phyloP scores from a whole-genome alignment of 2,113 vertebrate species.

The Dissostichus mawsoni region DNA sequence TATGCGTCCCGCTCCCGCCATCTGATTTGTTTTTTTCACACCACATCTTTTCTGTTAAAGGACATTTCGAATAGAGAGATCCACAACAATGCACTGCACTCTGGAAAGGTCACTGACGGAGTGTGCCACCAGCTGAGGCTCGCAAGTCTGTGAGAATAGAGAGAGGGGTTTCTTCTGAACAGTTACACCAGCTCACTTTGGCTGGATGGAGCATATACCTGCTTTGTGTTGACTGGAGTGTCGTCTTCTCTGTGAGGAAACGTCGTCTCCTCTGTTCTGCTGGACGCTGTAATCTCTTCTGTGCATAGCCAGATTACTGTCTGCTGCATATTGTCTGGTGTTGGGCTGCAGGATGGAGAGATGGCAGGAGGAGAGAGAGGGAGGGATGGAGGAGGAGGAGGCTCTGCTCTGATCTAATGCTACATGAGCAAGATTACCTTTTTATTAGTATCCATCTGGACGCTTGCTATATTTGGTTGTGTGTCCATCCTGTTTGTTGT shows the following conservation, averaged over 20 bases:
- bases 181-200: conserved; percentile 28
- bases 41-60: conserved; percentile 68
- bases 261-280: conserved; percentile 69
- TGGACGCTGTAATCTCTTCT: conserved; percentile 77
- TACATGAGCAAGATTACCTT: conserved; percentile 74
- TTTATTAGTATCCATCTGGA: conserved; percentile 75
- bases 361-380: conserved; percentile 47
- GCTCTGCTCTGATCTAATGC: conserved; percentile 61
- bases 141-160: conserved; percentile 16
- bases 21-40: conserved; percentile 53
- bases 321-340: conserved; percentile 78
- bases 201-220: conserved; percentile 9
- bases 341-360: conserved; percentile 57
- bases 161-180: conserved; percentile 34
- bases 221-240: conserved; percentile 33
- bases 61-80: conserved; percentile 75
- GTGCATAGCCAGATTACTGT: conserved; percentile 78
- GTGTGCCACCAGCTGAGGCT: conserved; percentile 46
- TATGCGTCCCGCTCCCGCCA: conserved; percentile 5
- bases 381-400: conserved; percentile 32
- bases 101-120: conserved; percentile 76
- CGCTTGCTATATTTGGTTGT: conserved; percentile 67
- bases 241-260: conserved; percentile 29
- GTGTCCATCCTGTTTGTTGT: conserved; percentile 52
- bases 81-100: conserved; percentile 60